Evolutionary conservation across 2,888 invertebrate species (phyloP), one percentile per base, ranked within the genome.

Genomic region (Parnassius glacialis): DNA sequence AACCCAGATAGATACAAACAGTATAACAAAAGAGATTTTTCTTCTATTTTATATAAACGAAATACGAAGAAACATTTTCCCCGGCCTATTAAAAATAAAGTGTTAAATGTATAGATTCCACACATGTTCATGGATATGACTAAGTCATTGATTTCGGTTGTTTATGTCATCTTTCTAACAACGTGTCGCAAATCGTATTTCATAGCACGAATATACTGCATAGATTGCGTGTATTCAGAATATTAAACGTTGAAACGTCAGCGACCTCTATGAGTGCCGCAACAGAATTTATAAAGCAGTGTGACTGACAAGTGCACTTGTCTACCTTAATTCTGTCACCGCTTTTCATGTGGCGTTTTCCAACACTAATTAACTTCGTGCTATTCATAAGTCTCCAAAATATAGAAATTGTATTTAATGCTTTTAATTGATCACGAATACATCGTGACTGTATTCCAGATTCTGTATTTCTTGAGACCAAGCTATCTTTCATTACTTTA

Each of bases 291-390:
- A 62, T 59, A 59, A 62, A 62, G 59, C 62, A 25, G 59, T 55
- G 55, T 59, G 55, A 62, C 51, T 55, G 59, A 55, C 52, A 55
- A 62, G 59, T 62, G 57, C 59, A 59, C 62, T 62, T 20, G 59
- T 58, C 20, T 59, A 51, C 62, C 62, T 62, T 62, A 58, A 62
- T 55, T 55, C 62, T 59, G 58, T 58, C 62, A 62, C 58, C 34
- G 62, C 62, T 41, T 62, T 62, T 54, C 59, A 62, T 55, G 58
- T 42, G 51, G 54, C 51, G 43, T 59, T 56, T 62, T 59, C 59
- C 58, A 51, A 45, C 55, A 62, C 59, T 59, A 62, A 62, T 62
- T 62, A 62, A 62, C 62, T 59, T 41, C 51, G 43, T 55, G 47
- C 50, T 42, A 55, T 56, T 55, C 45, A 59, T 51, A 51, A 45